Conservation (phyloP, 2,797 vertebrate genomes). For the Sebastes ruberrimus region DNA sequence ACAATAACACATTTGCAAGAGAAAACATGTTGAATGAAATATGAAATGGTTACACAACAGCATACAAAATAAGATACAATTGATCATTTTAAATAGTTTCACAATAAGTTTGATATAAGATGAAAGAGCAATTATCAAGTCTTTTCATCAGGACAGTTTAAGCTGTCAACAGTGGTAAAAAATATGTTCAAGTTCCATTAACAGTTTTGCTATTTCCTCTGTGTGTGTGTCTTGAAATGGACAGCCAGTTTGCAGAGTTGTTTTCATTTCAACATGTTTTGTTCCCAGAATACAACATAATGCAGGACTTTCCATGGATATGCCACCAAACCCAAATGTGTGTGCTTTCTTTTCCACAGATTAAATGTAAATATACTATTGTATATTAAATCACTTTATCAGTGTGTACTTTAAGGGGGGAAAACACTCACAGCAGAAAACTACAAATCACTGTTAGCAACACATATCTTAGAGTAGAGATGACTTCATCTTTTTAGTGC, state of each 20-base stretch:
- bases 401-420: conserved; percentile 25
- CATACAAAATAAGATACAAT: conserved; percentile 77
- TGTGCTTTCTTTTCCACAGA: conserved; percentile 12
- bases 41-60: conserved; percentile 79
- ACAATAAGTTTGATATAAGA: conserved; percentile 78
- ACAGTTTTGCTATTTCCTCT: conserved; percentile 48
- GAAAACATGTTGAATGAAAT: conserved; percentile 62
- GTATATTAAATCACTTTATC: conserved; percentile 28
- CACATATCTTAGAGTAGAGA: conserved; percentile 60
- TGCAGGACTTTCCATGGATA: conserved; percentile 12
- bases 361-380: conserved; percentile 32
- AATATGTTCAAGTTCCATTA: conserved; percentile 77
- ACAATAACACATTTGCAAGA: conserved; percentile 73
- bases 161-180: conserved; percentile 72
- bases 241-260: not conserved
- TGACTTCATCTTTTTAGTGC: conserved; percentile 80
- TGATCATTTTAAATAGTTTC: conserved; percentile 84
- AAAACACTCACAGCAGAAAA: conserved; percentile 53
- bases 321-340: conserved; percentile 36
- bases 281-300: conserved; percentile 23
- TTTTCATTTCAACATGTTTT: conserved; percentile 16
- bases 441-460: conserved; percentile 63
- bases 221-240: conserved; percentile 15
- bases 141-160: conserved; percentile 70
- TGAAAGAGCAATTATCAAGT: conserved; percentile 63